Evolutionary conservation across 2,888 invertebrate genomes (phyloP).

Genomic region (Chromoteleia sp.): DNA sequence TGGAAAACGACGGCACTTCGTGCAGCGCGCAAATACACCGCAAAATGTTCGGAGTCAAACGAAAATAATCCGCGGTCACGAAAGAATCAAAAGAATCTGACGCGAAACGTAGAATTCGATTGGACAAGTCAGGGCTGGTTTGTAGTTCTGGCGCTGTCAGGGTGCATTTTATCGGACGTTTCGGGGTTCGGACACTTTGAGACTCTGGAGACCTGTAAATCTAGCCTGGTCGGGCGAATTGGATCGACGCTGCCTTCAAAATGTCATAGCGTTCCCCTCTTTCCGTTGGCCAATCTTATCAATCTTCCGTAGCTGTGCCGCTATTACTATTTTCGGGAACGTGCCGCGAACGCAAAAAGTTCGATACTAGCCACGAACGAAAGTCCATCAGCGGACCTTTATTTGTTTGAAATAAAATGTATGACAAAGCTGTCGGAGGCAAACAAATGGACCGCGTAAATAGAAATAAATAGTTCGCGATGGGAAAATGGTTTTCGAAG

Average conservation of each 20-base stretch:
- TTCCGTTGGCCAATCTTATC: slow-evolving; percentile 55
- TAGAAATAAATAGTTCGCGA: slow-evolving; percentile 57
- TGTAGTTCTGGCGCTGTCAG: slow-evolving; percentile 35
- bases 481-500: slow-evolving; percentile 39
- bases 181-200: slow-evolving; percentile 29
- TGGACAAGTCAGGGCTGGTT: slow-evolving; percentile 27
- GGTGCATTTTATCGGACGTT: slow-evolving; percentile 50
- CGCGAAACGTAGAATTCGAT: slow-evolving; percentile 21
- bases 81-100: slow-evolving; percentile 30
- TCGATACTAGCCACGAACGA: slow-evolving; percentile 6
- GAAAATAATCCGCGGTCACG: slow-evolving; percentile 7
- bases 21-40: no score
- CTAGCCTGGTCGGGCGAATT: slow-evolving; percentile 56
- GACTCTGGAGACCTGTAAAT: slow-evolving; percentile 65
- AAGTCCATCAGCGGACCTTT: slow-evolving; percentile 18
- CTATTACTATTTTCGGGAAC: slow-evolving; percentile 53
- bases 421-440: slow-evolving; percentile 16
- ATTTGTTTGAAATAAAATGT: slow-evolving; percentile 53
- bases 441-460: slow-evolving; percentile 45
- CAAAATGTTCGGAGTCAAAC: background rate
- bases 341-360: slow-evolving; percentile 56
- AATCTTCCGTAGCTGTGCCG: slow-evolving; percentile 39
- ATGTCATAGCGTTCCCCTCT: slow-evolving; percentile 40
- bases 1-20: no score
- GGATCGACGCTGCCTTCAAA: slow-evolving; percentile 44